A percentile compares a stretch with the other conserved stretches of the same genome.
phyloP scores from a whole-genome alignment of 2,888 invertebrate species.

The Limenitis camilla region DNA sequence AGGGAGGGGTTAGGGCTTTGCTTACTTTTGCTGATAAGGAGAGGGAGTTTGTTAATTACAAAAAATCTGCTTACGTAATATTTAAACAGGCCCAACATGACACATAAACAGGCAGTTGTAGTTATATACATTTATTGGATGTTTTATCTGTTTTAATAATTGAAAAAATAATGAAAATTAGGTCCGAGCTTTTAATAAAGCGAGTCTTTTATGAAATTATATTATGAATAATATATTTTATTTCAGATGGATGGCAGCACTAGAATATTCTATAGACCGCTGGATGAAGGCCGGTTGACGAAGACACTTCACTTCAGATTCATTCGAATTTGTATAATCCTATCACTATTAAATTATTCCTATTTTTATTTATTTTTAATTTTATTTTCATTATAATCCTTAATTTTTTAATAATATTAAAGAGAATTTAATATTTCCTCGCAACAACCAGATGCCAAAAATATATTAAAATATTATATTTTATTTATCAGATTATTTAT shows the following conservation, averaged over 20 bases:
- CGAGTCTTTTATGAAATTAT: too few species aligned
- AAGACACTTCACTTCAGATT: constrained; percentile 40
- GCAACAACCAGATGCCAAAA: constrained; percentile 21
- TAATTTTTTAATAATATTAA: constrained; percentile 1
- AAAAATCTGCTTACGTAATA: too few species aligned
- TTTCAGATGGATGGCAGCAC: constrained; percentile 92
- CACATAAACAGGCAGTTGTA: too few species aligned
- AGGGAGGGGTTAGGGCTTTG: too few species aligned
- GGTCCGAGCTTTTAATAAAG: too few species aligned
- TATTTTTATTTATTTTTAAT: constrained; percentile 31
- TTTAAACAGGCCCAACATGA: too few species aligned
- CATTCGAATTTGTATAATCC: constrained; percentile 54
- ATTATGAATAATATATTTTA: background rate
- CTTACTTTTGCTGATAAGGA: too few species aligned
- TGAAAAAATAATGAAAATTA: too few species aligned
- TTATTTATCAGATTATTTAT: too few species aligned
- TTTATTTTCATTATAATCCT: constrained; percentile 20
- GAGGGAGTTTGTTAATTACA: too few species aligned
- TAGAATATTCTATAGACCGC: constrained; percentile 95
- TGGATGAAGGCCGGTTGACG: constrained; percentile 88
- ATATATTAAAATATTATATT: constrained; percentile 22
- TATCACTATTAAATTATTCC: constrained; percentile 37
- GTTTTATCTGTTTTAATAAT: too few species aligned
- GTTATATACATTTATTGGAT: too few species aligned
- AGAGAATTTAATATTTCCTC: background rate